A percentile compares a stretch with the other conserved stretches of the same genome.
phyloP scores from a whole-genome alignment of 2,888 invertebrate genomes.

The Augiades crinisus region DNA sequence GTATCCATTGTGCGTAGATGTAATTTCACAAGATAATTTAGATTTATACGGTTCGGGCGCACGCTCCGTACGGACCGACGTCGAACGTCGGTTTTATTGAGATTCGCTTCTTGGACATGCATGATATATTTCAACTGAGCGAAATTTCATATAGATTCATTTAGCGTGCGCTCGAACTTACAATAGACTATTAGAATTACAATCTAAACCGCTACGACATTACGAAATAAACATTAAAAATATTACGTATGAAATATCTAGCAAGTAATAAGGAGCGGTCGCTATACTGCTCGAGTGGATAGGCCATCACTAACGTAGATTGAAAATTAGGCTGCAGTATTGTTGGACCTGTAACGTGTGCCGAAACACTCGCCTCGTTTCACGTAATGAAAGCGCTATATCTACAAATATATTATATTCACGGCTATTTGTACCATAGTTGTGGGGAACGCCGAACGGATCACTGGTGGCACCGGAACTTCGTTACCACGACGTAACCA shows the following conservation, averaged over 20 bases:
- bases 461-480: slow-evolving; percentile 30
- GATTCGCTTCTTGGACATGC: background rate
- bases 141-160: slow-evolving; percentile 22
- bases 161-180: slow-evolving; percentile 39
- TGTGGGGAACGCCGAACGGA: slow-evolving; percentile 40
- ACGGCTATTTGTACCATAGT: slow-evolving; percentile 64
- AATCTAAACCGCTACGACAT: slow-evolving; percentile 50
- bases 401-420: slow-evolving; percentile 44
- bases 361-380: slow-evolving; percentile 43
- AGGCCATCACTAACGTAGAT: slow-evolving; percentile 40
- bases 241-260: slow-evolving; percentile 65
- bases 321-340: slow-evolving; percentile 36
- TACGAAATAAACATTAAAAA: slow-evolving; percentile 57
- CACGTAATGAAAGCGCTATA: slow-evolving; percentile 44
- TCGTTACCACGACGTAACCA: slow-evolving; percentile 3
- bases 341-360: slow-evolving; percentile 40
- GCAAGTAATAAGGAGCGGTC: slow-evolving; percentile 45
- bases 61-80: background rate
- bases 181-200: slow-evolving; percentile 35
- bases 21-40: slow-evolving; percentile 35
- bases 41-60: slow-evolving; percentile 32
- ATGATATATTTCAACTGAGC: background rate
- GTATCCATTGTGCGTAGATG: slow-evolving; percentile 46
- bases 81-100: background rate
- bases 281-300: slow-evolving; percentile 35